Conservation (phyloP, 2,113 vertebrate genomes). For the Coturnix japonica region DNA sequence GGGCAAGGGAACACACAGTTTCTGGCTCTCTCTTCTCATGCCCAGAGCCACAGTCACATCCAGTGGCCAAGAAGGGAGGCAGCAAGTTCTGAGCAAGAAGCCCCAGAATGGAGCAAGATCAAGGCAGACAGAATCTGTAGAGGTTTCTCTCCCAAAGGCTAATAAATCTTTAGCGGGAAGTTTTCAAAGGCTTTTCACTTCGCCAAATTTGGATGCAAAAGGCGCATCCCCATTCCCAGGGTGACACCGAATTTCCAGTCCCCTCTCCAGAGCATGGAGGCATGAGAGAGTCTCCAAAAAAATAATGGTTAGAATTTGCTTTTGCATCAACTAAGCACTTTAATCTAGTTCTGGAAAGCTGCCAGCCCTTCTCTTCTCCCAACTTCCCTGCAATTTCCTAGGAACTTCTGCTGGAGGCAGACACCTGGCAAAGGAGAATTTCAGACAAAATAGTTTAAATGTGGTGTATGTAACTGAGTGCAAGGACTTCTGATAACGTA, state of each 20-base stretch:
- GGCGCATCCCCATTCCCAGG: slow-evolving; percentile 12
- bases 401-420: slow-evolving; percentile 38
- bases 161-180: slow-evolving; percentile 26
- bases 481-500: neutral
- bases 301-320: slow-evolving; percentile 13
- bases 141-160: slow-evolving; percentile 26
- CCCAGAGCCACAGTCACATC: rapidly evolving
- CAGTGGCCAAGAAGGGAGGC: neutral
- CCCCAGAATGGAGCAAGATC: neutral
- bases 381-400: slow-evolving; percentile 24
- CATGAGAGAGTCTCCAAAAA: neutral
- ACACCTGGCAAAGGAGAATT: slow-evolving; percentile 31
- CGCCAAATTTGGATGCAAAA: slow-evolving; percentile 12
- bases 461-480: neutral
- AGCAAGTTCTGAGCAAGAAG: neutral
- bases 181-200: slow-evolving; percentile 42
- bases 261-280: slow-evolving; percentile 26
- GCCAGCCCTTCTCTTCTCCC: slow-evolving; percentile 5
- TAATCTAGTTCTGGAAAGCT: slow-evolving; percentile 16
- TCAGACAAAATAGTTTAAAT: neutral
- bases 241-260: slow-evolving; percentile 48
- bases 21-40: neutral
- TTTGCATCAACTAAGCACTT: slow-evolving; percentile 35
- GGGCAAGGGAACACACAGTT: neutral
- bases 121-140: slow-evolving; percentile 15